These are phyloP conservation scores for Gasterosteus aculeatus DNA, from an alignment of 2,113 vertebrate genomes.

Conservation along the genomic window DNA sequence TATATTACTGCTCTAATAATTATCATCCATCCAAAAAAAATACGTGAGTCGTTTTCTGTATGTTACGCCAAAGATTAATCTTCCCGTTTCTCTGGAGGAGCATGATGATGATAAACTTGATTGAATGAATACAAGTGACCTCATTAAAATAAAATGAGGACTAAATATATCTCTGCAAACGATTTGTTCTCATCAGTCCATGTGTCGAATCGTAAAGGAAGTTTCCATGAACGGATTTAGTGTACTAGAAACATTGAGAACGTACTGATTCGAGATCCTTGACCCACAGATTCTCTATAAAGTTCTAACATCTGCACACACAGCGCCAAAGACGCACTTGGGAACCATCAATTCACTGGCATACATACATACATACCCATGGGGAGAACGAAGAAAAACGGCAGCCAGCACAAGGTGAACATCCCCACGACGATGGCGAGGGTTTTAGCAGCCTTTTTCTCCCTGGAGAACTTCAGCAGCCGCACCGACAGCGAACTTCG, in stretches of 20 bases:
- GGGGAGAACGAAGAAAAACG: slow-evolving; percentile 96
- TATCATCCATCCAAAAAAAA: slow-evolving; percentile 17
- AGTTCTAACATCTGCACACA: background rate
- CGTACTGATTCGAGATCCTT: background rate
- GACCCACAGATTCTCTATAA: too few relatives aligned
- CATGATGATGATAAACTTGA: slow-evolving; percentile 3
- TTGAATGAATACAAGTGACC: slow-evolving; percentile 11
- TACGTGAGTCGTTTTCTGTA: background rate
- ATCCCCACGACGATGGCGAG: slow-evolving; percentile 97
- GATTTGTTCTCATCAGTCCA: background rate
- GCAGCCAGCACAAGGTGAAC: slow-evolving; percentile 98
- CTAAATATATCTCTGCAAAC: background rate
- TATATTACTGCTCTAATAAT: slow-evolving; percentile 32
- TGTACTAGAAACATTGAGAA: background rate
- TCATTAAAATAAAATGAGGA: background rate
- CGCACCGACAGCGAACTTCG: slow-evolving; percentile 93
- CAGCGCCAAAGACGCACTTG: background rate
- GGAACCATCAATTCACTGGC: too few relatives aligned
- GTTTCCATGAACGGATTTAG: background rate
- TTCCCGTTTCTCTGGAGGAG: background rate
- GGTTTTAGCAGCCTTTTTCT: slow-evolving; percentile 98
- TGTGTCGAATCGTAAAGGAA: background rate
- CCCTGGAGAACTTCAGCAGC: slow-evolving; percentile 96
- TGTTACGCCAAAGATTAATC: background rate
- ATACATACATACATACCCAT: slow-evolving; percentile 87